Evolutionary conservation across 2,113 vertebrate genomes (phyloP).

Genomic region (Hippocampus guttulatus): DNA sequence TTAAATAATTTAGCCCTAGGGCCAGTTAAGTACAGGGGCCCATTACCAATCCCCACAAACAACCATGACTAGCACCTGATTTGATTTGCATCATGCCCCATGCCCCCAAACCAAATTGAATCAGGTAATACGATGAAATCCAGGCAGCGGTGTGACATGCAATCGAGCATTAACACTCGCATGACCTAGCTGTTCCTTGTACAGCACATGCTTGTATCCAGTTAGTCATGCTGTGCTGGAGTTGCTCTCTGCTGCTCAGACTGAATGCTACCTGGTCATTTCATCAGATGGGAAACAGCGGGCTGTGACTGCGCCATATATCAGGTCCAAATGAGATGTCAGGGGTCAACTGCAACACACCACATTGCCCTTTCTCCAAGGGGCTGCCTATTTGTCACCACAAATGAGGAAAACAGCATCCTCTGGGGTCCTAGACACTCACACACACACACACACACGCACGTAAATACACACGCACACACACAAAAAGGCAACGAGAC

Average conservation of each 20-base stretch:
- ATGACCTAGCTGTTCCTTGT: not conserved
- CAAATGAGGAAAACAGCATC: conserved; percentile 56
- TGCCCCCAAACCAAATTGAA: not conserved
- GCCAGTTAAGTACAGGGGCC: no score
- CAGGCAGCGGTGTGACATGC: not conserved
- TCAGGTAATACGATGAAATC: not conserved
- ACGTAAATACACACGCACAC: conserved; percentile 14
- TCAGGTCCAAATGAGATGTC: conserved; percentile 59
- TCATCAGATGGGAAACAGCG: conserved; percentile 46
- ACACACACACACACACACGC: conserved; percentile 16
- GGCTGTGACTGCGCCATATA: conserved; percentile 48
- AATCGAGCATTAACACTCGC: not conserved
- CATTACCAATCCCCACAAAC: not conserved
- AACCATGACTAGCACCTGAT: not conserved
- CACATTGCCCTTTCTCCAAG: conserved; percentile 52
- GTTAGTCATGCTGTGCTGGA: conserved; percentile 1
- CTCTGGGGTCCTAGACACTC: conserved; percentile 38
- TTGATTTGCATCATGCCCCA: not conserved
- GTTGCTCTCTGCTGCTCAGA: conserved; percentile 28
- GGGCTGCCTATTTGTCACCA: conserved; percentile 56
- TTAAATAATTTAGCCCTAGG: no score
- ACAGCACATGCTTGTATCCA: conserved; percentile 4
- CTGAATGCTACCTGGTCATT: conserved; percentile 37
- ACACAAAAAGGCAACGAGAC: not conserved
- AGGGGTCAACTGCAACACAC: conserved; percentile 52